A percentile compares a stretch with the other conserved stretches of the same genome.
Evolutionary conservation across 2,797 vertebrate species (phyloP).

Genomic region (Ficedula albicollis): DNA sequence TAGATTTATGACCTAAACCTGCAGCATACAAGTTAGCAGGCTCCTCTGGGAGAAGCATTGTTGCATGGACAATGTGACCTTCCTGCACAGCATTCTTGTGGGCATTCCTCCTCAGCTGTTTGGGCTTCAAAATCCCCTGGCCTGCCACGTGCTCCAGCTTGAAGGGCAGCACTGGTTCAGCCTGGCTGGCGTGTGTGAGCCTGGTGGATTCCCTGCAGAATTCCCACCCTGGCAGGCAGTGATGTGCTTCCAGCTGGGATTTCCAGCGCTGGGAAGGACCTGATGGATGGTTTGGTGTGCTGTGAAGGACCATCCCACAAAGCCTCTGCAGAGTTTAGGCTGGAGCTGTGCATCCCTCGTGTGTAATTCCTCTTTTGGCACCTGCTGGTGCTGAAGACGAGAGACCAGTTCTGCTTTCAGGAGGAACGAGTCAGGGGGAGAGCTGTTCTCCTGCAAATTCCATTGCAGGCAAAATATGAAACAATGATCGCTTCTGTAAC

Average conservation of each 20-base stretch:
- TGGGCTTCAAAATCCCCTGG: background rate
- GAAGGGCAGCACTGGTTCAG: background rate
- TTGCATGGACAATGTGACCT: background rate
- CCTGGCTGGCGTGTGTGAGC: accelerated
- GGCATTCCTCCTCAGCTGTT: background rate
- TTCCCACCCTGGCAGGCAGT: background rate
- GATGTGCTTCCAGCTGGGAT: background rate
- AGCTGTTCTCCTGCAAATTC: background rate
- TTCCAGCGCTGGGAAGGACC: background rate
- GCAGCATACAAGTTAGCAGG: background rate
- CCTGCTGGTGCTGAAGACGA: background rate
- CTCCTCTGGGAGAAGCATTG: background rate
- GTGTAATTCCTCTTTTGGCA: background rate
- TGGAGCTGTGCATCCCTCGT: background rate
- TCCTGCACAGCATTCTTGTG: background rate
- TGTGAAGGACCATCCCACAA: background rate
- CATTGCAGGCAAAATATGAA: background rate
- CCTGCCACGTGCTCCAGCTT: background rate
- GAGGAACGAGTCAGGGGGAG: background rate
- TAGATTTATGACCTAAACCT: background rate
- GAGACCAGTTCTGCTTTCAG: background rate
- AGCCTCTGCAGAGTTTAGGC: background rate
- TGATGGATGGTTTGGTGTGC: background rate
- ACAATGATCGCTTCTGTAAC: background rate
- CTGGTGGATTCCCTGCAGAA: background rate